Conservation (phyloP, 2,888 invertebrate genomes). For the Margaritifera margaritifera region DNA sequence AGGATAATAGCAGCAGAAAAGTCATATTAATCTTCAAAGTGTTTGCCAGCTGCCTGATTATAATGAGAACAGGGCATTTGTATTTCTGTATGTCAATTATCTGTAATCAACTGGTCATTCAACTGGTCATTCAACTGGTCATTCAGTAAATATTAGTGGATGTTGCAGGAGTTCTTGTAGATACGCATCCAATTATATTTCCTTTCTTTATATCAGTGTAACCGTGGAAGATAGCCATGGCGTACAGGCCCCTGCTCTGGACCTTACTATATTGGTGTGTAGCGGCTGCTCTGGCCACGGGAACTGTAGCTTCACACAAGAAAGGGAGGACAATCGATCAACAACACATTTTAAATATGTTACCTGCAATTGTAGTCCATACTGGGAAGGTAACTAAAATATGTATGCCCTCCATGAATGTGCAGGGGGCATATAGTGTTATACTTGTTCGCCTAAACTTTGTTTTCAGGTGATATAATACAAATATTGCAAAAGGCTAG, state of each 20-base stretch:
- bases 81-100: too few relatives aligned
- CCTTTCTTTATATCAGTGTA: constrained; percentile 8
- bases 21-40: too few relatives aligned
- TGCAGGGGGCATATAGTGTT: too few relatives aligned
- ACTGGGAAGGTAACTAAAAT: constrained; percentile 11
- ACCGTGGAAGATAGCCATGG: constrained; percentile 7
- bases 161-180: neutral
- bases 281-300: constrained; percentile 16
- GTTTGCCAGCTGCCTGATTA: too few relatives aligned
- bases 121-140: too few relatives aligned
- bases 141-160: neutral
- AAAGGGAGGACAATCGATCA: neutral
- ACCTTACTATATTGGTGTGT: constrained; percentile 12
- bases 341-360: constrained; percentile 6
- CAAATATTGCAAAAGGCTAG: too few relatives aligned
- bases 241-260: constrained; percentile 8
- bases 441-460: too few relatives aligned
- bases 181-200: neutral
- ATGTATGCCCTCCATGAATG: too few relatives aligned
- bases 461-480: too few relatives aligned
- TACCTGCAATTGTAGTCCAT: constrained; percentile 9
- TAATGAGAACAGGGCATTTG: too few relatives aligned
- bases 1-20: too few relatives aligned
- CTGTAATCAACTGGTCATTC: too few relatives aligned
- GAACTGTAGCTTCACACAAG: constrained; percentile 10